A percentile compares a stretch with the other conserved stretches of the same genome.
These are phyloP conservation scores for Ditylenchus weischeri DNA, from an alignment of 2,888 invertebrate species.

Conservation along the genomic window DNA sequence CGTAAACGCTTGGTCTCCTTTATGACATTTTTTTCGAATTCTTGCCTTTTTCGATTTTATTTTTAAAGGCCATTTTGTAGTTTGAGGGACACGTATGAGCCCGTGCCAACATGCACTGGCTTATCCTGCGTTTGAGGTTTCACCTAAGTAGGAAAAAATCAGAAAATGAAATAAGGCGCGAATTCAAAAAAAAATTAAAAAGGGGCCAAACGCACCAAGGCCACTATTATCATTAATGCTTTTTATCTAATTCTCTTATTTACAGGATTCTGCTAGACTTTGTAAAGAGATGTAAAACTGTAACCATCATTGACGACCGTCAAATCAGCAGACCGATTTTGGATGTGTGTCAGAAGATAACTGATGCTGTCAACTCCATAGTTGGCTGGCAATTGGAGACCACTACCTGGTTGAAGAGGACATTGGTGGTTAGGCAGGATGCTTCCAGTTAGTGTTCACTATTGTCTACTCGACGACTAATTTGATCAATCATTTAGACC, in stretches of 20 bases:
- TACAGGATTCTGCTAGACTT: slow-evolving; percentile 74
- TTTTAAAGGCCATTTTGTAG: not conserved
- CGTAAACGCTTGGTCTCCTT: not conserved
- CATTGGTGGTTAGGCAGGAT: slow-evolving; percentile 56
- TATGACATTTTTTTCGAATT: not conserved
- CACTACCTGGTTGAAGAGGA: slow-evolving; percentile 74
- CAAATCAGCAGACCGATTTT: slow-evolving; percentile 62
- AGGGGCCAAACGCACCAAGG: no score
- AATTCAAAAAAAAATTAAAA: no score
- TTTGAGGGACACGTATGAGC: no score
- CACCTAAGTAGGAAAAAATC: no score
- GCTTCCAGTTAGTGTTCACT: slow-evolving; percentile 30
- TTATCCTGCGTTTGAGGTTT: no score
- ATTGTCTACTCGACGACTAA: not conserved
- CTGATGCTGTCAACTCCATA: slow-evolving; percentile 77
- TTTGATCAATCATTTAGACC: slow-evolving; percentile 26
- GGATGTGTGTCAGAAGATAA: slow-evolving; percentile 66
- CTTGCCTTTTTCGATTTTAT: no score
- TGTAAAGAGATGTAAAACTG: slow-evolving; percentile 68
- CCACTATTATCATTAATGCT: no score
- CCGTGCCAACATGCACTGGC: no score
- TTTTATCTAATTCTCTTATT: no score
- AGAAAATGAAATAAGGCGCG: no score
- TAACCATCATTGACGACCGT: slow-evolving; percentile 66
- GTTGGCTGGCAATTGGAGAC: slow-evolving; percentile 86